Conservation (phyloP, 1,140 invertebrate species). For the Apis cerana region DNA sequence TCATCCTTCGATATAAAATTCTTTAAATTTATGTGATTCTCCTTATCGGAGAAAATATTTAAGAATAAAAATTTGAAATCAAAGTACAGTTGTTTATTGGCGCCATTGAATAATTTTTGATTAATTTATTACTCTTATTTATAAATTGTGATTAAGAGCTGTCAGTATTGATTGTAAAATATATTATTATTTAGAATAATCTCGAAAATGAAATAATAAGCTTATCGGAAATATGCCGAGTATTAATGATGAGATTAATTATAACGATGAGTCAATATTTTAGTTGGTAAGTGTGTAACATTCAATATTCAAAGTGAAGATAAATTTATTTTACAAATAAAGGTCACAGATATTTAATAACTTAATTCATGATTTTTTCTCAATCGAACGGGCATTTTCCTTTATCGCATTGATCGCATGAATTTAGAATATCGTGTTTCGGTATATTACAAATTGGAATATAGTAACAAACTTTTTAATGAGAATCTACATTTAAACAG, state of each 20-base stretch:
- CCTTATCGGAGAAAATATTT: constrained; percentile 10
- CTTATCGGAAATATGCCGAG: not conserved
- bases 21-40: not conserved
- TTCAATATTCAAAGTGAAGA: no score
- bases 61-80: no score
- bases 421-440: not conserved
- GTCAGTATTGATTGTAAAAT: not conserved
- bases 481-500: not conserved
- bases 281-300: not conserved
- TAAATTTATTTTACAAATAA: no score
- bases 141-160: not conserved
- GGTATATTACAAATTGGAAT: not conserved
- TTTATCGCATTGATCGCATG: not conserved
- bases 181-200: not conserved
- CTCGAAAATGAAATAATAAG: not conserved
- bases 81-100: not conserved
- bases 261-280: not conserved
- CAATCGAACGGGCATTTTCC: not conserved
- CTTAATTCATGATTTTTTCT: not conserved
- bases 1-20: not conserved
- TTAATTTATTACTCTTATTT: not conserved
- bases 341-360: no score
- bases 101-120: constrained; percentile 4
- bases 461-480: not conserved
- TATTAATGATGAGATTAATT: not conserved